Conservation (phyloP, 2,113 vertebrate species). For the Lasiurus cinereus region DNA sequence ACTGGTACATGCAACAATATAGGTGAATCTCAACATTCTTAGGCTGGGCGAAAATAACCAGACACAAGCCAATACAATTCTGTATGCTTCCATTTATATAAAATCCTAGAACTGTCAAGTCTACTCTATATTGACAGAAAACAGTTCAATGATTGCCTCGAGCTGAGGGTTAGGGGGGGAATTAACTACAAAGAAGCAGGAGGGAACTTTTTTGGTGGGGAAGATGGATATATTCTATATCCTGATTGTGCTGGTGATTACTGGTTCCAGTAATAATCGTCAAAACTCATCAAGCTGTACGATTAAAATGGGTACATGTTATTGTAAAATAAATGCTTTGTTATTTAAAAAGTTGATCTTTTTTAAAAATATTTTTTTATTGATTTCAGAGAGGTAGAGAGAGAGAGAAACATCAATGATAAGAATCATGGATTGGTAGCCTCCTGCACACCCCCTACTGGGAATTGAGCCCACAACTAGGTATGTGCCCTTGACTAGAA, state of each 20-base stretch:
- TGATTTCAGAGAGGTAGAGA: too few relatives aligned
- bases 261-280: background rate
- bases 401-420: too few relatives aligned
- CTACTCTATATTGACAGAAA: slow-evolving; percentile 35
- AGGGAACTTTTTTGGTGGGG: background rate
- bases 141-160: background rate
- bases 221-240: slow-evolving; percentile 24
- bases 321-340: background rate
- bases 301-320: background rate
- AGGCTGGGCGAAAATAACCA: slow-evolving; percentile 25
- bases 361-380: background rate
- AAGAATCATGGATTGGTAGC: too few relatives aligned
- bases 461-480: too few relatives aligned
- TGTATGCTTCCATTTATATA: slow-evolving; percentile 23
- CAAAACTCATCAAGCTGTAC: slow-evolving; percentile 22
- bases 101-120: slow-evolving; percentile 44
- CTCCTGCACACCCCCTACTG: too few relatives aligned
- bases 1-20: background rate
- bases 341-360: background rate
- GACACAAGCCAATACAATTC: slow-evolving; percentile 18
- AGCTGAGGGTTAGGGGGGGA: background rate
- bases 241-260: background rate
- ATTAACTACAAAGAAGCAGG: slow-evolving; percentile 15
- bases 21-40: slow-evolving; percentile 60
- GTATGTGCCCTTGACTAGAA: too few relatives aligned